phyloP scores from a whole-genome alignment of 2,113 vertebrate species.

The Psephotus haematonotus region DNA sequence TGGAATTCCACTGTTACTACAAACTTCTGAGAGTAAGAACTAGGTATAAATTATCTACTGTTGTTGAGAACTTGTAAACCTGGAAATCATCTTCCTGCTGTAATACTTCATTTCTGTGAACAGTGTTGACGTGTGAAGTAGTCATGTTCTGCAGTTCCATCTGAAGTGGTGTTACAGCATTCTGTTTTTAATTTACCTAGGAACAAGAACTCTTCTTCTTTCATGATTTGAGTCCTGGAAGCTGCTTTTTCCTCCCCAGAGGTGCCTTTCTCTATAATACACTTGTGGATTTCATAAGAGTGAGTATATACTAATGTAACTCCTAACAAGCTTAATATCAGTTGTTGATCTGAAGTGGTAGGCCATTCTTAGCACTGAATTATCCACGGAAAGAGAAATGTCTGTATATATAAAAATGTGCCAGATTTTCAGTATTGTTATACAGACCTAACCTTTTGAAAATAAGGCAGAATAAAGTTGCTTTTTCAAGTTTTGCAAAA shows the following conservation, averaged over 20 bases:
- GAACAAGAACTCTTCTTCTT: slow-evolving; percentile 99
- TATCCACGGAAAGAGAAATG: neutral
- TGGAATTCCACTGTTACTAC: neutral
- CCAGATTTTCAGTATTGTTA: neutral
- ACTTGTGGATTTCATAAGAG: slow-evolving; percentile 88
- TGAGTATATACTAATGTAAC: slow-evolving; percentile 54
- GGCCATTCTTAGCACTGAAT: neutral
- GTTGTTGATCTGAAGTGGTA: neutral
- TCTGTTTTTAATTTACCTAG: slow-evolving; percentile 63
- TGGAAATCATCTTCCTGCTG: neutral
- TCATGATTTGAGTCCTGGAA: slow-evolving; percentile 94
- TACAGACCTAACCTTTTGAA: neutral
- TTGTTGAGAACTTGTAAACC: neutral
- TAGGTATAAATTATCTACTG: neutral
- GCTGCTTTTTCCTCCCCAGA: slow-evolving; percentile 94
- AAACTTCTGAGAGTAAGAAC: neutral
- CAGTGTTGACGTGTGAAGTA: neutral
- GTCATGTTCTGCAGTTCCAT: neutral
- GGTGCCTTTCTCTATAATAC: slow-evolving; percentile 92
- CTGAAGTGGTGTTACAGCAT: neutral
- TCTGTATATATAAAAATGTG: neutral
- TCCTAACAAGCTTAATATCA: neutral
- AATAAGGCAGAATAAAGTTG: neutral
- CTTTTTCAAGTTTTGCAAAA: neutral
- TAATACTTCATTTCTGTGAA: neutral